Evolutionary conservation across 1,140 invertebrate genomes (phyloP), one percentile per base, ranked within the genome.

Genomic region (Trichonephila clavata): DNA sequence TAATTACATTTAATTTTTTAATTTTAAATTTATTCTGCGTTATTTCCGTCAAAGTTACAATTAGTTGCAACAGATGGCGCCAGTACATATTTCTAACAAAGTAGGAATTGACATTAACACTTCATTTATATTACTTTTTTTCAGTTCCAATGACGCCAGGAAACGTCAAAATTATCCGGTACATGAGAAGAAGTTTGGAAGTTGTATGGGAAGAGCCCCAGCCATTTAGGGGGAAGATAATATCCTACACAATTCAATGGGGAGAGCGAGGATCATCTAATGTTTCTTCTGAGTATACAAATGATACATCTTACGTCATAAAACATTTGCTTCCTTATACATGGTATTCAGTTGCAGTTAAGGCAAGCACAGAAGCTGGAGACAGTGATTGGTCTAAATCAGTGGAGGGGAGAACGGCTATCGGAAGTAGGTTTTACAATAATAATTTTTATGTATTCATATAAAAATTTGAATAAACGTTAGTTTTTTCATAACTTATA

Each of bases 281-380:
- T 2, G 18, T 4, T 3, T 50, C 1, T 8, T 39, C 7, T 13
- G 27, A 61, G 32, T 14, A n/a, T 6, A 92, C 80, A 5, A 81
- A 50, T 5, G n/a, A 6, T 10, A 61, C 60, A 21, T 21, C 0
- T 21, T 59, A 57, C 4, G 61, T 57, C 21, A 57, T 92, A 14
- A 5, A 14, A 57, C 21, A 57, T 13, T 24, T 92, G n/a, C 3
- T 61, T 50, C 32, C 90, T 43, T 96, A 94, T 87, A 96, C 96
- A 7, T 95, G 95, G 83, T 96, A 96, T 94, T 94, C 94, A 0
- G 95, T 96, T 18, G 95, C 96, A 65, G 95, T 96, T 10, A 96
- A 96, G 92, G 96, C 96, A 6, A 96, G 95, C 84, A 96, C 96
- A 14, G 93, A 93, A 18, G 95, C 95, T 61, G 96, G 96, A 4